phyloP scores from a whole-genome alignment of 2,113 vertebrate genomes.

The Reinhardtius hippoglossoides region DNA sequence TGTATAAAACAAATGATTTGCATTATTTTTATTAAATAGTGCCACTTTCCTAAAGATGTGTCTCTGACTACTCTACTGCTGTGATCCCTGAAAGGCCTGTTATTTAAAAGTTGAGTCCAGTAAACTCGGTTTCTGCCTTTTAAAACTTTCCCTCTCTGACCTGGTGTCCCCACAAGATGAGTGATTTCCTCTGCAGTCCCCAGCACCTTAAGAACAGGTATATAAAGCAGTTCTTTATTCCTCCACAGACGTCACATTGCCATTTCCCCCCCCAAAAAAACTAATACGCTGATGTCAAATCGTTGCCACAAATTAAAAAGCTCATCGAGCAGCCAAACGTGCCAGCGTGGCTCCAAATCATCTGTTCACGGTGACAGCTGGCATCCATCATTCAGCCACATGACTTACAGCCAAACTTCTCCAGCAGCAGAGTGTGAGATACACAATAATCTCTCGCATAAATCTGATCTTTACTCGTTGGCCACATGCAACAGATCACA shows the following conservation, averaged over 20 bases:
- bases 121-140: no score
- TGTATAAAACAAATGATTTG: neutral
- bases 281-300: slow-evolving; percentile 55
- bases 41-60: no score
- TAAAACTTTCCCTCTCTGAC: no score
- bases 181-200: neutral
- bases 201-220: slow-evolving; percentile 11
- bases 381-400: slow-evolving; percentile 72
- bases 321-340: slow-evolving; percentile 54
- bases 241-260: neutral
- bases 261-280: slow-evolving; percentile 29
- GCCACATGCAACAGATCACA: slow-evolving; percentile 19
- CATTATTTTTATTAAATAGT: no score
- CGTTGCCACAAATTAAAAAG: slow-evolving; percentile 73
- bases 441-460: neutral
- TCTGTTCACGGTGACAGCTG: slow-evolving; percentile 67
- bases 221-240: no score
- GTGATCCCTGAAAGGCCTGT: no score
- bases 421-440: slow-evolving; percentile 21
- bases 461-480: slow-evolving; percentile 29
- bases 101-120: no score
- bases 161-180: no score
- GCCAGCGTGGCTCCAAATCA: slow-evolving; percentile 60
- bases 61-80: no score
- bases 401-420: slow-evolving; percentile 41